Base-by-base conservation (phyloP, 2,797 vertebrate genomes). In the Neopelma chrysocephalum region DNA sequence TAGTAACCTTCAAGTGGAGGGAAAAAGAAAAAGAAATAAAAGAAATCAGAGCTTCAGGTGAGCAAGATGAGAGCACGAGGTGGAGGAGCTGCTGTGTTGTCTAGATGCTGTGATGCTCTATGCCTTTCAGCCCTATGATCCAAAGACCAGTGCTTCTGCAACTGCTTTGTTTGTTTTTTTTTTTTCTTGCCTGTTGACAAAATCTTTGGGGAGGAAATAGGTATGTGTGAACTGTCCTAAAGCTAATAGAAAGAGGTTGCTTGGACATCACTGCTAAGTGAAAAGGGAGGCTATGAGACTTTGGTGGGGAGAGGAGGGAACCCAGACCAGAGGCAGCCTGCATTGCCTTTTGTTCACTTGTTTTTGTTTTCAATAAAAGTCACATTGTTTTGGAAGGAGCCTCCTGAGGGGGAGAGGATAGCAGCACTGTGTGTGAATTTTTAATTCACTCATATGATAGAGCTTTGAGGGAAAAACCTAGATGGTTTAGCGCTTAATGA, bases 361-460 rank as follows among this genome's bases (percentile, higher is more conserved):
- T 1, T 48, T 78, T 85, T 77, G 7, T 77, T 95, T 75, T 48
- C 47, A 34, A 0, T 73, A 56, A 76, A 82, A 68, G 25, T 34
- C 42, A 18, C 1, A 0, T 1, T 1, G 10, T 36, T 87, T 86
- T 7, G 1, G 32, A 75, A 65, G 53, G 32, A 48, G 29, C 15
- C 26, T 88, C 34, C 8, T 6, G 8, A 79, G 38, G 31, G 54
- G 70, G 54, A 83, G 58, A n/a, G 20, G 11, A n/a, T 26, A 45
- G 47, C 16, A 70, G 29, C 1, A 0, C 22, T 34, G 3, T 20
- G 10, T 47, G 16, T 48, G 68, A 70, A 21, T 80, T 87, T 65
- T 90, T 61, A 85, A 45, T 84, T 85, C 15, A 25, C 11, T 82
- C 13, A 0, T 22, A 7, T 50, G 15, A 21, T 40, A 50, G 32